Percentiles rank a stretch among this genome's conserved stretches.
Evolutionary conservation across 2,888 invertebrate species (phyloP).

Genomic region (Synergus gifuensis): DNA sequence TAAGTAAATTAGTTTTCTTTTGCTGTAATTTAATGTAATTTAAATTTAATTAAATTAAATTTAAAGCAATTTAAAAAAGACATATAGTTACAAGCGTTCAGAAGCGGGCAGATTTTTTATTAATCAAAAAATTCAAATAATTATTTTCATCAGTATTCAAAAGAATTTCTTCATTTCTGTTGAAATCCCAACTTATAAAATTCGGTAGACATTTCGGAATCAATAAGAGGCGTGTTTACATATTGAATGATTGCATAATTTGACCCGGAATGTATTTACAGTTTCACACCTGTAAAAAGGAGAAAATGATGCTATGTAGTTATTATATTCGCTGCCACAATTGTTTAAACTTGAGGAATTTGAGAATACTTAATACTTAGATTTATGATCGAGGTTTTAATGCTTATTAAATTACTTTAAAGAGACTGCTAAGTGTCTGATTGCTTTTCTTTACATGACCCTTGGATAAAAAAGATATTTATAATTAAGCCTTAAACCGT

Average conservation of each 20-base stretch:
- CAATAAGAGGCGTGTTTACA: slow-evolving; percentile 34
- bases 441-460: not conserved
- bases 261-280: slow-evolving; percentile 40
- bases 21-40: too few species aligned
- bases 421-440: not conserved
- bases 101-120: too few species aligned
- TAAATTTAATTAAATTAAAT: too few species aligned
- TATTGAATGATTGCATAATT: slow-evolving; percentile 26
- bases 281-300: slow-evolving; percentile 26
- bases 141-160: not conserved
- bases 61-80: too few species aligned
- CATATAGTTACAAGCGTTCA: too few species aligned
- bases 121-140: not conserved
- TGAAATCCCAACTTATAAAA: slow-evolving; percentile 21
- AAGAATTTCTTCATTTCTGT: slow-evolving; percentile 21
- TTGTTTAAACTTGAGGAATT: slow-evolving; percentile 14
- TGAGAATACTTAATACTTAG: not conserved
- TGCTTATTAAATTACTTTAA: not conserved
- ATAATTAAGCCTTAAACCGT: not conserved
- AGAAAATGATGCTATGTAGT: slow-evolving; percentile 13
- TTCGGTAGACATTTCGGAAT: slow-evolving; percentile 22
- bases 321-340: not conserved
- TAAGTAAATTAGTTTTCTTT: too few species aligned
- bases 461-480: not conserved
- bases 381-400: not conserved